These are phyloP conservation scores for Cataglyphis rosenhaueri DNA, from an alignment of 2,888 invertebrate genomes.

Conservation along the genomic window DNA sequence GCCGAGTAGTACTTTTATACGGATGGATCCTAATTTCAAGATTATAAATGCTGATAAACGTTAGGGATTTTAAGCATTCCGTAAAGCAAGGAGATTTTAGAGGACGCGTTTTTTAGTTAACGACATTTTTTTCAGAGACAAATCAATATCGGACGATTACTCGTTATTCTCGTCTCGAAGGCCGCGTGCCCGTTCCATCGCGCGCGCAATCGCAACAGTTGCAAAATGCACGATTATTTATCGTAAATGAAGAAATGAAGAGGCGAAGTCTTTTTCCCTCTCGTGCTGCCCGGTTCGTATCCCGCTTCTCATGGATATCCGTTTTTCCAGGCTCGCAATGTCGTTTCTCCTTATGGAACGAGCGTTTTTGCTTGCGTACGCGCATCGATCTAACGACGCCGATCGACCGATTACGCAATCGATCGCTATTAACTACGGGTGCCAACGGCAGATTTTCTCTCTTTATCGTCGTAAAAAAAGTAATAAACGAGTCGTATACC, in stretches of 20 bases:
- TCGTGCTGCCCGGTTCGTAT: conserved; percentile 10
- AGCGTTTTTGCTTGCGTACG: conserved; percentile 31
- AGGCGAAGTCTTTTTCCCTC: conserved; percentile 23
- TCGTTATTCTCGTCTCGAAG: conserved; percentile 72
- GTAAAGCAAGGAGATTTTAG: neutral
- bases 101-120: conserved; percentile 29
- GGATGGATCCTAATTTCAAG: conserved; percentile 35
- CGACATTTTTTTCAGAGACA: neutral
- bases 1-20: neutral
- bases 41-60: conserved; percentile 28
- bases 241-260: conserved; percentile 40
- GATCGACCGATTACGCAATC: conserved; percentile 59
- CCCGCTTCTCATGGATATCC: conserved; percentile 49
- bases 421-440: conserved; percentile 52
- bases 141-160: conserved; percentile 10
- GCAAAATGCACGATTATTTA: conserved; percentile 69
- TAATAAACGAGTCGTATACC: neutral
- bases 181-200: conserved; percentile 70
- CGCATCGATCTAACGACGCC: conserved; percentile 64
- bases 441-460: conserved; percentile 59
- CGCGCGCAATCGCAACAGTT: conserved; percentile 53
- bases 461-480: conserved; percentile 1
- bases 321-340: conserved; percentile 29
- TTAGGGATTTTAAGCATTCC: neutral
- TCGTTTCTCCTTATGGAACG: conserved; percentile 10